Conservation (phyloP, 1,140 invertebrate genomes). For the Papilio machaon region DNA sequence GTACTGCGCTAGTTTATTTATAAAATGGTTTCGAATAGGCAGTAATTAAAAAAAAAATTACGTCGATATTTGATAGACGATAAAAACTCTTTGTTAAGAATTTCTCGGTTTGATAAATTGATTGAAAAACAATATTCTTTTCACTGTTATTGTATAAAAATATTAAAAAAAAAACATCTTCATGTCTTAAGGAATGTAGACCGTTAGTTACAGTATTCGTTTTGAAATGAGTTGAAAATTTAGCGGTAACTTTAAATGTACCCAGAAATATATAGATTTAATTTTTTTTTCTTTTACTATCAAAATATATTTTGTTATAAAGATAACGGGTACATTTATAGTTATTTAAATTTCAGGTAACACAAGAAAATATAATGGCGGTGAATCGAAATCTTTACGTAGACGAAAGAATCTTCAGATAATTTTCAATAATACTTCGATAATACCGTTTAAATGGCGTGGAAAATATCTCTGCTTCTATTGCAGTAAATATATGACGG, state of each 20-base stretch:
- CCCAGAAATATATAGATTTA: constrained; percentile 48
- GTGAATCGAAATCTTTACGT: constrained; percentile 70
- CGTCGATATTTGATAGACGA: too few relatives aligned
- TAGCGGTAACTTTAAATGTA: constrained; percentile 73
- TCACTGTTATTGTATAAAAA: too few relatives aligned
- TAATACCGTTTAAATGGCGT: constrained; percentile 78
- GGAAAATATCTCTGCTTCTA: constrained; percentile 75
- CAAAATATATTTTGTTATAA: constrained; percentile 33
- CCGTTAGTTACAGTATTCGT: too few relatives aligned
- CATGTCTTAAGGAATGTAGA: too few relatives aligned
- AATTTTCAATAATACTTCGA: constrained; percentile 72
- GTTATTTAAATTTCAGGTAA: constrained; percentile 74
- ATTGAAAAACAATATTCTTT: too few relatives aligned
- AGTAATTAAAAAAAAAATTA: too few relatives aligned
- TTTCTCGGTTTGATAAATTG: too few relatives aligned
- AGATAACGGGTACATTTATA: constrained; percentile 75
- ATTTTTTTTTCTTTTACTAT: constrained; percentile 30
- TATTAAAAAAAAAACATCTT: too few relatives aligned
- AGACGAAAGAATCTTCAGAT: constrained; percentile 69
- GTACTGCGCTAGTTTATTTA: too few relatives aligned
- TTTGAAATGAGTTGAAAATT: background rate
- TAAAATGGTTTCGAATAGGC: background rate
- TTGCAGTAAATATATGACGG: constrained; percentile 68
- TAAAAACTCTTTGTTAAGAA: too few relatives aligned
- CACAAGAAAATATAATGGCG: constrained; percentile 63